Percentiles rank a stretch among this genome's conserved stretches.
phyloP scores from a whole-genome alignment of 2,113 vertebrate species.

The Aegotheles bennettii region DNA sequence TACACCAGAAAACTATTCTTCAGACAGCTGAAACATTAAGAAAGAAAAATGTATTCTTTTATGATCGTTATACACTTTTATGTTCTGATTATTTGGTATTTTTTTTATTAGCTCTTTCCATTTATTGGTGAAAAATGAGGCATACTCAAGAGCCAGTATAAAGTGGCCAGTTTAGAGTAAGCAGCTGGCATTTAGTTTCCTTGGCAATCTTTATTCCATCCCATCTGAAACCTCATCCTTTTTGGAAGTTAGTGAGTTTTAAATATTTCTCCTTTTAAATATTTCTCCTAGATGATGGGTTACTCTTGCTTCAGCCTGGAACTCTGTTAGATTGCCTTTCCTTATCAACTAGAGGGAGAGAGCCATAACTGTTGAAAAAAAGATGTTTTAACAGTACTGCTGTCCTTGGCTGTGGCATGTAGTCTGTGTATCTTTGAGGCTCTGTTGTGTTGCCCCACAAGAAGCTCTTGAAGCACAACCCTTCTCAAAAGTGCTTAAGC shows the following conservation, averaged over 20 bases:
- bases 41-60: slow-evolving; percentile 60
- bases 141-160: neutral
- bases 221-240: neutral
- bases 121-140: slow-evolving; percentile 55
- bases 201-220: neutral
- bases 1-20: slow-evolving; percentile 69
- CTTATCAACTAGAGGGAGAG: neutral
- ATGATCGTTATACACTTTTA: slow-evolving; percentile 25
- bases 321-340: neutral
- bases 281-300: neutral
- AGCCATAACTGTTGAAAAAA: neutral
- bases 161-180: neutral
- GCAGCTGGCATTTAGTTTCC: neutral
- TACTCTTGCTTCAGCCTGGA: neutral
- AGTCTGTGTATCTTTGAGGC: no score
- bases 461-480: neutral
- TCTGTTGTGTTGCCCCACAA: no score
- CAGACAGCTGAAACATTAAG: slow-evolving; percentile 55
- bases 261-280: neutral
- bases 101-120: slow-evolving; percentile 58
- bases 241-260: neutral
- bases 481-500: neutral
- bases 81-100: slow-evolving; percentile 37
- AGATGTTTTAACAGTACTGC: neutral
- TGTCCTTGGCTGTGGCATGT: neutral